Evolutionary conservation across 1,140 invertebrate genomes (phyloP).

Genomic region (Mamestra configurata): DNA sequence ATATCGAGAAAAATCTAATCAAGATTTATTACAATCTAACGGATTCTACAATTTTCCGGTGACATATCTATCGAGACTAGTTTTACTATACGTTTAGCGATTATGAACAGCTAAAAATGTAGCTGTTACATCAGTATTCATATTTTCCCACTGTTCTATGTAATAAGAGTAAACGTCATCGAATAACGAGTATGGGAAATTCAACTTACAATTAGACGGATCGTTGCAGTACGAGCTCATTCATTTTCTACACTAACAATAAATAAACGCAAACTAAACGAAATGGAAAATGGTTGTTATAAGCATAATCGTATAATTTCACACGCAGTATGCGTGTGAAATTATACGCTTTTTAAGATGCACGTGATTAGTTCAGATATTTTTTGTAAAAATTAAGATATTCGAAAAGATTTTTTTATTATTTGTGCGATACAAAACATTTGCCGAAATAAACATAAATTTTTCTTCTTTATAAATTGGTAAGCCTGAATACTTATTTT

Average conservation of each 20-base stretch:
- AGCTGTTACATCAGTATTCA: neutral
- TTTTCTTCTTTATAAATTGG: too few relatives aligned
- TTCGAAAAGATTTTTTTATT: too few relatives aligned
- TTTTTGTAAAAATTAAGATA: neutral
- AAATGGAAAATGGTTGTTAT: slow-evolving; percentile 32
- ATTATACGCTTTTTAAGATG: neutral
- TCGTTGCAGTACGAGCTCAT: too few relatives aligned
- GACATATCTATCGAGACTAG: too few relatives aligned
- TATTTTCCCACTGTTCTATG: neutral
- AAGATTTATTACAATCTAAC: too few relatives aligned
- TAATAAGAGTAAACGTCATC: neutral
- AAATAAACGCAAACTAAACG: slow-evolving; percentile 24
- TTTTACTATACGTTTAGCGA: too few relatives aligned
- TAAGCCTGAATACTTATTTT: too few relatives aligned
- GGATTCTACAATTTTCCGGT: too few relatives aligned
- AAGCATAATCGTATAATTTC: slow-evolving; percentile 27
- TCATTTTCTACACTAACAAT: neutral
- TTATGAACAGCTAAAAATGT: too few relatives aligned
- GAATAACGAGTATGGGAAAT: neutral
- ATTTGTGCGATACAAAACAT: too few relatives aligned
- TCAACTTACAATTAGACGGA: neutral
- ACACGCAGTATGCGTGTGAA: slow-evolving; percentile 13
- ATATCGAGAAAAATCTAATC: too few relatives aligned
- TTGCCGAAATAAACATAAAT: too few relatives aligned
- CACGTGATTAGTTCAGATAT: neutral